Conservation (phyloP, 2,888 invertebrate species). For the Cryptus viduatorius region DNA sequence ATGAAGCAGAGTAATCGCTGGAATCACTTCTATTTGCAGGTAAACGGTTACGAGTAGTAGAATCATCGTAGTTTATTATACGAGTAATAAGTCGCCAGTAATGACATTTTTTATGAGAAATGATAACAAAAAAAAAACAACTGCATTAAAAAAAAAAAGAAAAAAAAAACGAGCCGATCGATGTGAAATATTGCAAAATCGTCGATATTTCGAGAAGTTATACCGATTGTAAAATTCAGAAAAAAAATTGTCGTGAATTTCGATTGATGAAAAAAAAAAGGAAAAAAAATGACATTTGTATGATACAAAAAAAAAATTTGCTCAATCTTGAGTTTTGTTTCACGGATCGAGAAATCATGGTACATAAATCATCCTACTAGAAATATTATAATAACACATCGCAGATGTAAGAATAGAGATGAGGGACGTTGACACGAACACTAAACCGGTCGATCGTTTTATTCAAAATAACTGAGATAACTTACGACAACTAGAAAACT, state of each 20-base stretch:
- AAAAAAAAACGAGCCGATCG: not conserved
- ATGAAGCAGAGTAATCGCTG: constrained; percentile 63
- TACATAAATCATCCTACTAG: constrained; percentile 59
- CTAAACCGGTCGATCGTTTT: constrained; percentile 50
- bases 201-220: constrained; percentile 55
- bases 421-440: constrained; percentile 22
- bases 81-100: constrained; percentile 39
- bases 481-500: constrained; percentile 54
- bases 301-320: constrained; percentile 65
- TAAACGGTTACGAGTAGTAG: constrained; percentile 47
- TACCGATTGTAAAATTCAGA: constrained; percentile 60
- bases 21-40: constrained; percentile 75
- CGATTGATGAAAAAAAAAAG: constrained; percentile 35
- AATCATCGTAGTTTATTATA: constrained; percentile 45
- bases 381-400: constrained; percentile 8
- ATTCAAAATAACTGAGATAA: constrained; percentile 53
- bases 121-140: not conserved
- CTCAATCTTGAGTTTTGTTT: constrained; percentile 67
- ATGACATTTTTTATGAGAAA: constrained; percentile 31
- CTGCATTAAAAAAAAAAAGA: not conserved
- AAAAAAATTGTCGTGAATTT: constrained; percentile 19
- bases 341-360: constrained; percentile 35
- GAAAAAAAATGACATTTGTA: constrained; percentile 63
- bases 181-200: constrained; percentile 33
- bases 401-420: constrained; percentile 27